A percentile compares a stretch with the other conserved stretches of the same genome.
These are phyloP conservation scores for Verasper variegatus DNA, from an alignment of 2,113 vertebrate species.

Conservation along the genomic window DNA sequence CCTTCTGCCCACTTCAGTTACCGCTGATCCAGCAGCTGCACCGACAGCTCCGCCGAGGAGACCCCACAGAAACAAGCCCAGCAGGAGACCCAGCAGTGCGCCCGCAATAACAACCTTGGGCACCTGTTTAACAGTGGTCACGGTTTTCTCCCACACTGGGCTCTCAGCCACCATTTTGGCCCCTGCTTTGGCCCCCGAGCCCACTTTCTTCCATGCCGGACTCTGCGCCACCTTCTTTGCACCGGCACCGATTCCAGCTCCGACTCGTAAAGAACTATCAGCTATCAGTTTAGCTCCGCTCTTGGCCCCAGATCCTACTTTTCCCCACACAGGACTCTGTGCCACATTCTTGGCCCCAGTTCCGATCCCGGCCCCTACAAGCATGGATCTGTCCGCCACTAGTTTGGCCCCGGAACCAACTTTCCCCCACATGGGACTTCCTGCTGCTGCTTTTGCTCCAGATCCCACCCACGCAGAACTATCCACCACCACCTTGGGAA, in stretches of 20 bases:
- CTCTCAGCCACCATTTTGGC: conserved; percentile 73
- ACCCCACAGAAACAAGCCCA: conserved; percentile 77
- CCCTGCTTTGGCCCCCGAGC: conserved; percentile 64
- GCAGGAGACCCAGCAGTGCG: conserved; percentile 75
- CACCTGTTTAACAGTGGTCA: conserved; percentile 52
- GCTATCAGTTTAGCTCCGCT: conserved; percentile 67
- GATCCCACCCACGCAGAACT: conserved; percentile 67
- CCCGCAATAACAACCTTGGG: conserved; percentile 68
- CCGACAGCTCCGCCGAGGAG: conserved; percentile 78
- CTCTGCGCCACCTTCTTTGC: conserved; percentile 70
- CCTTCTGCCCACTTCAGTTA: conserved; percentile 71
- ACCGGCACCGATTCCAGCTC: conserved; percentile 52
- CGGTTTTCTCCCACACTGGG: conserved; percentile 68
- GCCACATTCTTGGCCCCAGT: conserved; percentile 62
- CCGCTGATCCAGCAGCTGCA: conserved; percentile 71
- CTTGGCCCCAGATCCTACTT: conserved; percentile 65
- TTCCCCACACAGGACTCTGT: conserved; percentile 66
- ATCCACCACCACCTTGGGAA: conserved; percentile 65
- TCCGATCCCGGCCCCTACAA: conserved; percentile 54
- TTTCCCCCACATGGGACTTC: conserved; percentile 67
- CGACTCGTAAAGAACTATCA: conserved; percentile 43
- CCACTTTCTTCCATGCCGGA: conserved; percentile 67
- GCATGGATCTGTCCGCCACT: conserved; percentile 49
- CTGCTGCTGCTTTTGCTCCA: conserved; percentile 59
- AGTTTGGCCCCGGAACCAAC: conserved; percentile 65